Base-by-base conservation (phyloP, 92 coral and sea anemone genomes). In the Meandrina meandrites region DNA sequence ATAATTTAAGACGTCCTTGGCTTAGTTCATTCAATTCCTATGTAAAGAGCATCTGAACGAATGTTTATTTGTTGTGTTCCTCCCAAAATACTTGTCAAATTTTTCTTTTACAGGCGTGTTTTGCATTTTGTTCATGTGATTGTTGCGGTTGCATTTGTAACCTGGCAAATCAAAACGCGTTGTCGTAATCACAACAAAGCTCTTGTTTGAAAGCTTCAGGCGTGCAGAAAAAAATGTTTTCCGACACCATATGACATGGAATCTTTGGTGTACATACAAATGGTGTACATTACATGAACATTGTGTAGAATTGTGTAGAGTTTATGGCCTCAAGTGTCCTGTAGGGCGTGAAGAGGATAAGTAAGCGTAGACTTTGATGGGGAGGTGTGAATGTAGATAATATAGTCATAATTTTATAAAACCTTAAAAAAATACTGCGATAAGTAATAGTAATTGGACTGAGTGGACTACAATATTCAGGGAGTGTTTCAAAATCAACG, bases 61-160 rank as follows among this genome's bases (percentile, higher is more conserved):
- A 22, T 16, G 37, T 36, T 21, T 30, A 35, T 32, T 31, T 47
- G 10, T 31, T 48, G n/a, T 32, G 18, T 45, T 36, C 54, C 62
- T 30, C 36, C 22, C 32, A 45, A 18, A 53, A 35, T 4, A 32
- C 47, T 31, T 16, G 79, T 87, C 45, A 35, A 28, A 3, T 70
- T 54, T 36, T 48, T 40, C 24, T 62, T 72, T 31, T 40, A 4
- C 8, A 48, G 40, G 16, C 47, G 24, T 53, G 19, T 28, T 51
- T 32, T 32, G 60, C 9, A 66, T 37, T 50, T 17, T 64, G 21
- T 17, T 18, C 47, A 34, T 71, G 56, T n/a, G 31, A 37, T 21
- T 21, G 37, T 30, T 21, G 72, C 24, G n/a, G 81, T 72, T 87
- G 81, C 86, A 81, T 81, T 87, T 11, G 90, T 80, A 87, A 73